Percentiles rank a stretch among this genome's conserved stretches.
These are phyloP conservation scores for Loripinus fragilis DNA, from an alignment of 2,888 invertebrate genomes.

Conservation along the genomic window DNA sequence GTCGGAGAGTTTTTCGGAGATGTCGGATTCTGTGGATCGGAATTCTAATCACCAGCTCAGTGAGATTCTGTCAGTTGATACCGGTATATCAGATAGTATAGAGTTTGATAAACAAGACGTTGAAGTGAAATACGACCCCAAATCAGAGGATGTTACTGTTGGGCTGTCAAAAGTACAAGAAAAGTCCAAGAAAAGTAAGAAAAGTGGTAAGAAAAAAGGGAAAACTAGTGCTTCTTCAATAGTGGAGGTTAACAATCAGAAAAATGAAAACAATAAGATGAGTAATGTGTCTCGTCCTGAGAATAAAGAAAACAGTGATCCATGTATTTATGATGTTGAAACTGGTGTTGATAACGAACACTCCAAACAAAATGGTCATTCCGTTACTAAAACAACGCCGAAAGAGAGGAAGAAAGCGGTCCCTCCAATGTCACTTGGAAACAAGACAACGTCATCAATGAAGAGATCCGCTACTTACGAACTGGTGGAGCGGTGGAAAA, in stretches of 20 bases:
- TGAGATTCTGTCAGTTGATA: slow-evolving; percentile 39
- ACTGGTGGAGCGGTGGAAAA: slow-evolving; percentile 60
- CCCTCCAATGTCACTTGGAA: slow-evolving; percentile 50
- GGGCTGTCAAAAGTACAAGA: slow-evolving; percentile 23
- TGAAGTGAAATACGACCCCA: slow-evolving; percentile 33
- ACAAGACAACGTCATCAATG: slow-evolving; percentile 41
- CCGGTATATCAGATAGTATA: slow-evolving; percentile 2
- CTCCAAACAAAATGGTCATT: slow-evolving; percentile 12
- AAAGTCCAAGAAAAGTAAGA: slow-evolving; percentile 38
- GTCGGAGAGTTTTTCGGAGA: slow-evolving; percentile 29
- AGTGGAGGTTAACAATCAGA: slow-evolving; percentile 48
- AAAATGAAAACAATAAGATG: slow-evolving; percentile 38
- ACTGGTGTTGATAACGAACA: slow-evolving; percentile 33
- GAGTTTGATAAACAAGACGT: slow-evolving; percentile 30
- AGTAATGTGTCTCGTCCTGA: slow-evolving; percentile 15
- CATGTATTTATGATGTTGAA: slow-evolving; percentile 41
- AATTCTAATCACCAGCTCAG: slow-evolving; percentile 54
- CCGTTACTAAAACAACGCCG: slow-evolving; percentile 10
- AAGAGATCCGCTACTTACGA: slow-evolving; percentile 56
- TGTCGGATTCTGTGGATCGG: slow-evolving; percentile 39
- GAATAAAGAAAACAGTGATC: slow-evolving; percentile 59
- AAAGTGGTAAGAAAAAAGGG: slow-evolving; percentile 40
- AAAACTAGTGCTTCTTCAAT: slow-evolving; percentile 35
- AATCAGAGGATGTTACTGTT: slow-evolving; percentile 41
- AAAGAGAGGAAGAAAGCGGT: slow-evolving; percentile 29